Percentiles rank a stretch among this genome's conserved stretches.
phyloP scores from a whole-genome alignment of 2,113 vertebrate genomes.

The Uria aalge region DNA sequence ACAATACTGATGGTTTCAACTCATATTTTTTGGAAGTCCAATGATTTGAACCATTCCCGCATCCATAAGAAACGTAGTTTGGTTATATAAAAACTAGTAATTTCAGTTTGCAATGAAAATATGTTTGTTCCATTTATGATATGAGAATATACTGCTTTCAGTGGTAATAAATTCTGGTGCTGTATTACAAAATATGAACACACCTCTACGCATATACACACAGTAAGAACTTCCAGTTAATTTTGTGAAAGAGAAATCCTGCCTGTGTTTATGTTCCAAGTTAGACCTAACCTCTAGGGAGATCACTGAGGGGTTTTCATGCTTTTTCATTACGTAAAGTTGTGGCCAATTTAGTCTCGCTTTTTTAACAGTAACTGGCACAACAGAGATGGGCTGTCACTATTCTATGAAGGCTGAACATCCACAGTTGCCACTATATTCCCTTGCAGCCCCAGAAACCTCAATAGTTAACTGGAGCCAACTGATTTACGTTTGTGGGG shows the following conservation, averaged over 20 bases:
- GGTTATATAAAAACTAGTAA: background rate
- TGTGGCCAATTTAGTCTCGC: background rate
- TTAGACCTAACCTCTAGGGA: background rate
- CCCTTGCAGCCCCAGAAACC: background rate
- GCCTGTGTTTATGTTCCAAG: background rate
- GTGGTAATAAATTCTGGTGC: background rate
- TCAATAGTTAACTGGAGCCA: background rate
- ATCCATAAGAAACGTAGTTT: background rate
- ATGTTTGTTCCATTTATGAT: background rate
- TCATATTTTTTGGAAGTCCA: background rate
- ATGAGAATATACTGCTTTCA: background rate
- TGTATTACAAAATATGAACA: background rate
- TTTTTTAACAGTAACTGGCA: background rate
- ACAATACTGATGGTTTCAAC: background rate
- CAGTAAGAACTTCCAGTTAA: background rate
- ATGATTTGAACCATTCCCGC: background rate
- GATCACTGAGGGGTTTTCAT: background rate
- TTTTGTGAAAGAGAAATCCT: background rate
- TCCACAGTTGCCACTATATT: background rate
- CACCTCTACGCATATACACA: background rate
- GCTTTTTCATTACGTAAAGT: background rate
- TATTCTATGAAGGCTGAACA: background rate
- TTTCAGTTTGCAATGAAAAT: background rate
- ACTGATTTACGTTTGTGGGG: background rate
- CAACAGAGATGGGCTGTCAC: background rate